A percentile compares a stretch with the other conserved stretches of the same genome.
These are phyloP conservation scores for Meleagris gallopavo DNA, from an alignment of 2,113 vertebrate genomes.

Conservation along the genomic window DNA sequence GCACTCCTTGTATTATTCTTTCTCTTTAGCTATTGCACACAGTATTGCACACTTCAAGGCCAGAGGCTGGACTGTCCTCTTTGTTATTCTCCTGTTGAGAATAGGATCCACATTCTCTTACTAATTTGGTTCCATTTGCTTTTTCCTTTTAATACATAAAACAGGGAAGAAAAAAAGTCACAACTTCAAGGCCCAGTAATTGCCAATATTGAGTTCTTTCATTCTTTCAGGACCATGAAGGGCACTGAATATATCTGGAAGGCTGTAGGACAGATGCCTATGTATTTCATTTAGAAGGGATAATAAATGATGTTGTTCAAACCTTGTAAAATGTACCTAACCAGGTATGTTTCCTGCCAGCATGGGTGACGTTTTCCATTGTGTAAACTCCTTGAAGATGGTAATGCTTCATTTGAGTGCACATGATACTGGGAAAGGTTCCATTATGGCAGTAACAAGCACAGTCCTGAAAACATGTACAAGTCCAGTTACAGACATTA, in stretches of 20 bases:
- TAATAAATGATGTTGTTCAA: not conserved
- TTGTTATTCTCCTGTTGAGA: not conserved
- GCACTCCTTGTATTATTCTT: not conserved
- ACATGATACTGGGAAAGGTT: not conserved
- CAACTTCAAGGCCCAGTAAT: not conserved
- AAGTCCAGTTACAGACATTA: not conserved
- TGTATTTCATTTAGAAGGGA: conserved; percentile 9
- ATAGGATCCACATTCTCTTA: not conserved
- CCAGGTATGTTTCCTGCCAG: not conserved
- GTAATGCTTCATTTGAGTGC: not conserved
- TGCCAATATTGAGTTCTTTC: not conserved
- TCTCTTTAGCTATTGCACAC: not conserved
- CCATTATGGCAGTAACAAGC: not conserved
- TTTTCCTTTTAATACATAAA: not conserved
- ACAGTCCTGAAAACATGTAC: rapidly evolving
- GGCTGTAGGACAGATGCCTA: not conserved
- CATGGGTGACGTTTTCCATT: not conserved
- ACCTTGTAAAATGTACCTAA: not conserved
- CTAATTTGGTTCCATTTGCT: not conserved
- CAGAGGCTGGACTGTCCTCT: not conserved
- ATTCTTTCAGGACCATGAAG: not conserved
- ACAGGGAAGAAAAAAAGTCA: not conserved
- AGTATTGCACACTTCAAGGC: not conserved
- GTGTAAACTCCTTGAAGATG: not conserved
- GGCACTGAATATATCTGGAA: not conserved